Evolutionary conservation across 1,140 invertebrate species (phyloP).

Genomic region (Platyscapa corneri): DNA sequence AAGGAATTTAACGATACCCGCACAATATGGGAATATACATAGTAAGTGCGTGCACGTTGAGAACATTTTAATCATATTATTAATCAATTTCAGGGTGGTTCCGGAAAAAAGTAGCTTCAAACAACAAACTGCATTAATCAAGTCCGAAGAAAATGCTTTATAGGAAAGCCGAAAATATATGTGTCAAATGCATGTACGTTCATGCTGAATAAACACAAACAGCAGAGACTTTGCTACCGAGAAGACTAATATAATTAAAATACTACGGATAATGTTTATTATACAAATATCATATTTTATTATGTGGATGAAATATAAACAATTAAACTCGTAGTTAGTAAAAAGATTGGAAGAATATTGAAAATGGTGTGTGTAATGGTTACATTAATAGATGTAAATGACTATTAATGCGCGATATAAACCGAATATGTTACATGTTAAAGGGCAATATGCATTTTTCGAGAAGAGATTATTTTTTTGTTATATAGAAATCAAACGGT

Average conservation of each 20-base stretch:
- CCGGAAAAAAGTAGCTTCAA: conserved; percentile 71
- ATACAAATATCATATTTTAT: conserved; percentile 71
- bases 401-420: conserved; percentile 49
- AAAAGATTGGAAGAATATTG: conserved; percentile 56
- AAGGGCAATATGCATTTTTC: conserved; percentile 54
- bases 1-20: neutral
- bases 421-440: conserved; percentile 52
- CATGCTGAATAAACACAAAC: conserved; percentile 59
- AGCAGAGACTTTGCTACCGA: conserved; percentile 64
- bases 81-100: conserved; percentile 67
- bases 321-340: conserved; percentile 63
- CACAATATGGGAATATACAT: neutral
- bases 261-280: conserved; percentile 69
- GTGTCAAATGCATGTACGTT: conserved; percentile 58
- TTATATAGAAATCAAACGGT: conserved; percentile 55
- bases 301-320: conserved; percentile 68
- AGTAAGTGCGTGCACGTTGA: neutral
- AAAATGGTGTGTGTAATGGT: conserved; percentile 61
- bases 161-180: conserved; percentile 55
- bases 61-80: conserved; percentile 14
- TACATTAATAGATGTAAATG: conserved; percentile 59
- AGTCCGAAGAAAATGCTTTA: conserved; percentile 52
- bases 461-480: conserved; percentile 56
- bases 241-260: conserved; percentile 69
- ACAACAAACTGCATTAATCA: conserved; percentile 64